phyloP scores from a whole-genome alignment of 2,888 invertebrate genomes.

The Drosophila vallismaia region DNA sequence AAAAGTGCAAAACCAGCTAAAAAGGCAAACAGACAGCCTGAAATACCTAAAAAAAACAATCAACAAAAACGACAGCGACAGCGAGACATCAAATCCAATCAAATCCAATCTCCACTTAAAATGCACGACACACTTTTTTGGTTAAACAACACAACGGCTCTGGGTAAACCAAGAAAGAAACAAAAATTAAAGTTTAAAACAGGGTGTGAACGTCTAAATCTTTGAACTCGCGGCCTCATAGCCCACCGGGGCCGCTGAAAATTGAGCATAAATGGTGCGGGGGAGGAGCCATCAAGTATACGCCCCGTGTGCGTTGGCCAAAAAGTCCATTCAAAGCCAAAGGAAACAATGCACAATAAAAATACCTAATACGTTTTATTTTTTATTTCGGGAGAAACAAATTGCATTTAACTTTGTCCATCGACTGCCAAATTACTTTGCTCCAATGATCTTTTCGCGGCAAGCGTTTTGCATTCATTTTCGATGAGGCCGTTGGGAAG shows the following conservation, averaged over 20 bases:
- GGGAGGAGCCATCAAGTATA: constrained; percentile 47
- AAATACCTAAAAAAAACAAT: constrained; percentile 21
- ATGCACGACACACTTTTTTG: constrained; percentile 66
- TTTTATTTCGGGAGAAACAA: constrained; percentile 12
- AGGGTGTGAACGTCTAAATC: constrained; percentile 60
- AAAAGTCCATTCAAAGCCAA: constrained; percentile 23
- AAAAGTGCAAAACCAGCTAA: constrained; percentile 49
- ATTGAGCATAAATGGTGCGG: constrained; percentile 33
- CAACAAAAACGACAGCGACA: constrained; percentile 19
- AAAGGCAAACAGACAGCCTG: constrained; percentile 16
- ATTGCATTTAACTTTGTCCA: constrained; percentile 24
- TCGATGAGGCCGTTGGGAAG: background rate
- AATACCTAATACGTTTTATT: constrained; percentile 2
- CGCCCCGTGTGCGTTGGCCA: constrained; percentile 41
- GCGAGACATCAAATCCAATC: constrained; percentile 36
- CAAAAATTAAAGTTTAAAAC: constrained; percentile 12
- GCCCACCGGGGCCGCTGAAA: constrained; percentile 14
- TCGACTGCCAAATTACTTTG: constrained; percentile 58
- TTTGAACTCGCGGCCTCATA: constrained; percentile 48
- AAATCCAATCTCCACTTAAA: constrained; percentile 57
- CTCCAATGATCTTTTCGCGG: constrained; percentile 54
- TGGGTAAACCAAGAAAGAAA: background rate
- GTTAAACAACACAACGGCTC: constrained; percentile 24
- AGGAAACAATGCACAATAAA: constrained; percentile 66
- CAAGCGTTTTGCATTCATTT: constrained; percentile 43